Percentiles rank a stretch among this genome's conserved stretches.
phyloP scores from a whole-genome alignment of 2,113 vertebrate genomes.

The Psophia crepitans region DNA sequence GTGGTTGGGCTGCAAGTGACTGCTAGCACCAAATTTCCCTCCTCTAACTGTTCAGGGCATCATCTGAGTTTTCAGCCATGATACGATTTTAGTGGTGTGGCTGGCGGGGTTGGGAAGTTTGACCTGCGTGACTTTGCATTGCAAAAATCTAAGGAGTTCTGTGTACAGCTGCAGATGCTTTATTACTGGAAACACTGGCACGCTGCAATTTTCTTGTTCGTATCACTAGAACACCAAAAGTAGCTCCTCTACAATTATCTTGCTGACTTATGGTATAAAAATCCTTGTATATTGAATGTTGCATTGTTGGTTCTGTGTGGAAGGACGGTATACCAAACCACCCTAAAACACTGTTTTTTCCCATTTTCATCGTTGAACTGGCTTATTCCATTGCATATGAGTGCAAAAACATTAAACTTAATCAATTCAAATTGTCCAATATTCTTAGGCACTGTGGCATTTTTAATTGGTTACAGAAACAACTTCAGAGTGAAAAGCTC shows the following conservation, averaged over 20 bases:
- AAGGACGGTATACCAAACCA: neutral
- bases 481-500: neutral
- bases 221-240: neutral
- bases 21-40: neutral
- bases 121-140: neutral
- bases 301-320: neutral
- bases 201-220: neutral
- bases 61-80: neutral
- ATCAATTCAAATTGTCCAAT: neutral
- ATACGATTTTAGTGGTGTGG: neutral
- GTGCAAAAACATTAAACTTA: neutral
- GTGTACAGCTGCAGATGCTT: neutral
- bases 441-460: neutral
- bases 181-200: neutral
- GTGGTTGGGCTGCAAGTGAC: neutral
- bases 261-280: neutral
- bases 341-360: neutral
- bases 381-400: neutral
- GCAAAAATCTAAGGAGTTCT: neutral
- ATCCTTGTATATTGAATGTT: neutral
- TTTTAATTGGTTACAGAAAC: neutral
- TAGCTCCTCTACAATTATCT: conserved; percentile 13
- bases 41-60: neutral
- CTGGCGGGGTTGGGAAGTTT: neutral
- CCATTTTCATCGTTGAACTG: neutral